Base-by-base conservation (phyloP, 30 jellyfish, hydroid and myxozoan genomes). In the Chironex yamaguchii region DNA sequence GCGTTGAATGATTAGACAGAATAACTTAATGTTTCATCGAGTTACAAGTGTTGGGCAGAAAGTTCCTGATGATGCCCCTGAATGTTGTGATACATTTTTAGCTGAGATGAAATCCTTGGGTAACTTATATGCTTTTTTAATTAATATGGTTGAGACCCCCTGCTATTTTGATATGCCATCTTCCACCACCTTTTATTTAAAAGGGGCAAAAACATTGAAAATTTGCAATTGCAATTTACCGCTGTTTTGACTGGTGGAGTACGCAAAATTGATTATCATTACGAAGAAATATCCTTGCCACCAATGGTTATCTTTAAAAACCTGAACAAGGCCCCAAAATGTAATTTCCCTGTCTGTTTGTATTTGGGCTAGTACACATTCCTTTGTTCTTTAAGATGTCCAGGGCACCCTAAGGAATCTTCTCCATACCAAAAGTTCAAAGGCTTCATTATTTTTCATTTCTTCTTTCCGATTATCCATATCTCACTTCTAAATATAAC, bases 61-160 rank as follows among this genome's bases (percentile, higher is more conserved):
- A 42, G 17, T 42, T 42, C 58, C 58, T 42, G 58, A 42, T 42
- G 58, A 42, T 42, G 58, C 58, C 58, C 58, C 58, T 42, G 58
- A 42, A 42, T 42, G 58, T 42, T 17, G 17, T 42, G 17, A 42
- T 42, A 17, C 58, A 42, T 42, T 42, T 42, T 9, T 42, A 42
- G 58, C 58, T 42, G 58, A 17, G 58, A 42, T 17, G 58, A 42
- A 42, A 42, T 42, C 13, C 17, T 42, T 42, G 58, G 58, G 58
- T 42, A 42, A 42, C 58, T 42, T 42, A n/a, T n/a, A n/a, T 42
- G 58, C 9, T 17, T 6, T 42, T 42, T 17, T 42, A 42, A 42
- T 42, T 9, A 42, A 42, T 42, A 42, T 42, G 58, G 17, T 6
- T 42, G 58, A 17, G 58, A 42, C 58, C 58, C n/a, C 58, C 17